phyloP scores from a whole-genome alignment of 2,113 vertebrate genomes.

The Hydropotes inermis region DNA sequence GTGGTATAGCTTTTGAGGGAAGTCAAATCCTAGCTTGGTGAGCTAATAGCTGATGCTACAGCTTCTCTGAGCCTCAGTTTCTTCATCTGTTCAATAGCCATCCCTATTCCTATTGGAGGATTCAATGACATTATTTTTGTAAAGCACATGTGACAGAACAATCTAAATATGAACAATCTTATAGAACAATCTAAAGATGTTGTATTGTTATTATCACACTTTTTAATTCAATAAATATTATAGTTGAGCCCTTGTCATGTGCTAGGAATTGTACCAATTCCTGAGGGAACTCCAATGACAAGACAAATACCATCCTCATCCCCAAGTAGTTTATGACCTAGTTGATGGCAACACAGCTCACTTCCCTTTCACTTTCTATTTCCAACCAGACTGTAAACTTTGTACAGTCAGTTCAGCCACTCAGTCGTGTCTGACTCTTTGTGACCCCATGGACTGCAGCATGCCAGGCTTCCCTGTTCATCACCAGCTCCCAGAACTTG shows the following conservation, averaged over 20 bases:
- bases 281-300: not conserved
- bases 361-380: not conserved
- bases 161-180: not conserved
- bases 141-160: not conserved
- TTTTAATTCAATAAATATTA: not conserved
- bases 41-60: not conserved
- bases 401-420: not conserved
- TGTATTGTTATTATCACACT: not conserved
- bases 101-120: not conserved
- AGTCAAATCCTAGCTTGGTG: not conserved
- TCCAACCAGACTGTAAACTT: not conserved
- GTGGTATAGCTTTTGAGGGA: not conserved
- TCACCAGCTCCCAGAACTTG: not conserved
- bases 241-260: not conserved
- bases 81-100: not conserved
- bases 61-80: not conserved
- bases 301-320: not conserved
- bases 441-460: not conserved
- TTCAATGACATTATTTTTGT: not conserved
- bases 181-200: not conserved
- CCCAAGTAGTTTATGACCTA: not conserved
- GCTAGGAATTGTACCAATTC: not conserved
- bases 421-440: accelerated
- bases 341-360: not conserved
- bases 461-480: not conserved